Evolutionary conservation across 2,797 vertebrate species (phyloP).

Genomic region (Rhabdophis nuchalis): DNA sequence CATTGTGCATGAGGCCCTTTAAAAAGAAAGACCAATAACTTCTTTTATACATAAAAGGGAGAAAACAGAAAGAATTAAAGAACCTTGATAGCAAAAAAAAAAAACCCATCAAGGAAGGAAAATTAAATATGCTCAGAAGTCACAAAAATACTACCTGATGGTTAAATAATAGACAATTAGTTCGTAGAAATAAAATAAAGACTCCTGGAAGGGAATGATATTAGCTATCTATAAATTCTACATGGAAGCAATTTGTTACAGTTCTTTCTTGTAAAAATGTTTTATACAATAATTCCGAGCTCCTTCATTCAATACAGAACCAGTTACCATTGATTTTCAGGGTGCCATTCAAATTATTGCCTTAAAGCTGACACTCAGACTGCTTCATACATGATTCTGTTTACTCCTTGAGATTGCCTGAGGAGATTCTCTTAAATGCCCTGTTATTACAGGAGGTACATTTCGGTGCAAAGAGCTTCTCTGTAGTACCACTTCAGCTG

Average conservation of each 20-base stretch:
- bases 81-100: not conserved
- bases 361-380: not conserved
- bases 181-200: not conserved
- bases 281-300: not conserved
- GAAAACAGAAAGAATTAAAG: not conserved
- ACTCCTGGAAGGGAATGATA: not conserved
- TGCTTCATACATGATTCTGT: not conserved
- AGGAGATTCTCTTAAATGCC: not conserved
- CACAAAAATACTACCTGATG: not conserved
- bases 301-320: not conserved
- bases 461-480: not conserved
- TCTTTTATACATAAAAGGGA: not conserved
- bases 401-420: not conserved
- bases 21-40: not conserved
- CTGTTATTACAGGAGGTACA: not conserved
- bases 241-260: not conserved
- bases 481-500: not conserved
- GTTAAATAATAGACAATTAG: not conserved
- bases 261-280: not conserved
- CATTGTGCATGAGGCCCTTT: not conserved
- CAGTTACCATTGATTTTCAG: not conserved
- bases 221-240: not conserved
- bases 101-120: not conserved
- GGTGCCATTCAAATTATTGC: not conserved
- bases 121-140: not conserved